Evolutionary conservation across 2,888 invertebrate species (phyloP).

Genomic region (Erebia epiphron): DNA sequence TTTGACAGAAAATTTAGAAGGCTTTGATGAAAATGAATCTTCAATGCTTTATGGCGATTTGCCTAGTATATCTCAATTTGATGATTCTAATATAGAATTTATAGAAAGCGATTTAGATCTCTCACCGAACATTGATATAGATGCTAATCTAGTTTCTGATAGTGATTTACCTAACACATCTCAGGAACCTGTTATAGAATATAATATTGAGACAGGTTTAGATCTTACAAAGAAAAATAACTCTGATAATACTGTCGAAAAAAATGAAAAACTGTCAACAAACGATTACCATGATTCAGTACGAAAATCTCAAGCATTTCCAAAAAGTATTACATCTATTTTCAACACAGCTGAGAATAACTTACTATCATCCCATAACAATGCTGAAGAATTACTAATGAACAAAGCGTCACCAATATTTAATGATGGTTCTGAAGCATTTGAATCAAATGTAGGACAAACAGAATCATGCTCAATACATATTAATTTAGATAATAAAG

Average conservation of each 20-base stretch:
- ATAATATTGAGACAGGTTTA: slow-evolving; percentile 1
- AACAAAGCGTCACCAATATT: background rate
- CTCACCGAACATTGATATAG: background rate
- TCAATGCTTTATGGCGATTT: slow-evolving; percentile 19
- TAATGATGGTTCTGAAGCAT: slow-evolving; percentile 1
- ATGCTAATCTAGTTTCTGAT: background rate
- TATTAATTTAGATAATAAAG: slow-evolving; percentile 4
- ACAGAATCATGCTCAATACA: background rate
- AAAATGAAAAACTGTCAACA: background rate
- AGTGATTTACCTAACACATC: slow-evolving; percentile 3
- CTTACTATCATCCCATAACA: too few relatives aligned
- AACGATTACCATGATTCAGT: background rate
- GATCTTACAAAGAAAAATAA: slow-evolving; percentile 2
- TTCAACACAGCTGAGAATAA: background rate
- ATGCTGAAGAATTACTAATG: background rate
- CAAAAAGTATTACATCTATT: background rate
- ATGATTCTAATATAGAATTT: slow-evolving; percentile 1
- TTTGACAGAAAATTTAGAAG: slow-evolving; percentile 8
- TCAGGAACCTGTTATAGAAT: slow-evolving; percentile 8
- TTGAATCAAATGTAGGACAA: background rate
- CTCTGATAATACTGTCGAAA: background rate
- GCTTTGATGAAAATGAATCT: slow-evolving; percentile 11
- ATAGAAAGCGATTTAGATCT: slow-evolving; percentile 10
- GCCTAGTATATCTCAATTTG: slow-evolving; percentile 13
- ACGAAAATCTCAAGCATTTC: background rate